Percentiles rank a stretch among this genome's conserved stretches.
These are phyloP conservation scores for Lamellibrachia luymesi DNA, from an alignment of 1,140 invertebrate species.

Conservation along the genomic window DNA sequence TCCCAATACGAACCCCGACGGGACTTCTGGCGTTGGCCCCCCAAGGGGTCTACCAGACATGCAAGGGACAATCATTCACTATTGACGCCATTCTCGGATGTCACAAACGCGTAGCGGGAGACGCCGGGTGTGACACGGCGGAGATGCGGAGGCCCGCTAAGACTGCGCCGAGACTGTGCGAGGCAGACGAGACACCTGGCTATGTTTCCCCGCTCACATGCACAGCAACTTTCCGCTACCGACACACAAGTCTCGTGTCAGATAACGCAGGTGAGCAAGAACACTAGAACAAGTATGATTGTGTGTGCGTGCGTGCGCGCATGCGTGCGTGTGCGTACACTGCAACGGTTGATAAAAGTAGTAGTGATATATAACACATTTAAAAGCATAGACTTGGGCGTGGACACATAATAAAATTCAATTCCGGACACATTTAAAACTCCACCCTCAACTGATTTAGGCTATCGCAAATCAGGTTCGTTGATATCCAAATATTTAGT, in stretches of 20 bases:
- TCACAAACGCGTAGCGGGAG: conserved; percentile 21
- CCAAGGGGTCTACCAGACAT: conserved; percentile 8
- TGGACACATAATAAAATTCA: no score
- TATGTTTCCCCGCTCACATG: not conserved
- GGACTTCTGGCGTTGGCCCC: conserved; percentile 23
- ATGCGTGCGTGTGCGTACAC: no score
- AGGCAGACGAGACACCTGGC: not conserved
- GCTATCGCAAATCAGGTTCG: no score
- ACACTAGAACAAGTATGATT: not conserved
- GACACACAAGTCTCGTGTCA: not conserved
- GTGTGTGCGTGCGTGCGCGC: no score
- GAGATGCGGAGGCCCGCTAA: not conserved
- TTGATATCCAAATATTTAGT: no score
- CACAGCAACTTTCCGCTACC: not conserved
- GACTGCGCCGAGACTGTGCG: not conserved
- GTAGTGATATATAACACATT: no score
- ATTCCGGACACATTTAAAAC: no score
- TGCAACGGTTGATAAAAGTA: no score
- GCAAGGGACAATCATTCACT: conserved; percentile 68
- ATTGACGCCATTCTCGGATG: conserved; percentile 77
- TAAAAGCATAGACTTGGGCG: no score
- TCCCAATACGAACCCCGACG: conserved; percentile 27
- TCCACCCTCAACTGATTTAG: no score
- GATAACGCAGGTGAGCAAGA: conserved; percentile 5
- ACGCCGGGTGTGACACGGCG: no score